Percentiles rank a stretch among this genome's conserved stretches.
phyloP scores from a whole-genome alignment of 2,888 invertebrate species.

The Dioctria linearis region DNA sequence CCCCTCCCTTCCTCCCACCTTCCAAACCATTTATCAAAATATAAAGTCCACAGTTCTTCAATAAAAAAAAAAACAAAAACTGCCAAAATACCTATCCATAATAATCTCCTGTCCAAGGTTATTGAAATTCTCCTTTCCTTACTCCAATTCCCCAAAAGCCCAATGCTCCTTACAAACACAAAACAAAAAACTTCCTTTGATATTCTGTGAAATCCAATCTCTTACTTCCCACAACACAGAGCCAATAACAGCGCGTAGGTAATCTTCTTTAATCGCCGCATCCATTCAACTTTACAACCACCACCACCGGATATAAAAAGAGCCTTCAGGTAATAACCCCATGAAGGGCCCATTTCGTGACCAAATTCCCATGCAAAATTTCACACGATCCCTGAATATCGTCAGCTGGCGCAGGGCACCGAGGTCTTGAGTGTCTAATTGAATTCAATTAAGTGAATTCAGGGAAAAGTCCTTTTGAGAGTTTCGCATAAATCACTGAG shows the following conservation, averaged over 20 bases:
- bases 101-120: no score
- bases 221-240: conserved; percentile 20
- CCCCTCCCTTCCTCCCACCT: no score
- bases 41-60: no score
- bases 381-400: conserved; percentile 40
- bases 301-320: conserved; percentile 8
- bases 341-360: conserved; percentile 28
- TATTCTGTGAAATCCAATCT: conserved; percentile 26
- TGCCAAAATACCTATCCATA: no score
- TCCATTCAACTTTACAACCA: conserved; percentile 9
- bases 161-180: no score
- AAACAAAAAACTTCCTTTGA: not conserved
- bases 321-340: conserved; percentile 28
- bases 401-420: conserved; percentile 36
- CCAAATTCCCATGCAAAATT: conserved; percentile 33
- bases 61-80: no score
- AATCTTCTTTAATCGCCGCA: conserved; percentile 16
- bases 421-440: conserved; percentile 29
- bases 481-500: conserved; percentile 35
- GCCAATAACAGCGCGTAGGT: conserved; percentile 6
- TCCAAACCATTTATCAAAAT: no score
- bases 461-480: conserved; percentile 39
- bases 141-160: no score
- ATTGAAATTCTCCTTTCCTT: no score
- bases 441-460: conserved; percentile 50